Percentiles rank a stretch among this genome's conserved stretches.
Evolutionary conservation across 2,888 invertebrate genomes (phyloP).

Genomic region (Drosophila birchii): DNA sequence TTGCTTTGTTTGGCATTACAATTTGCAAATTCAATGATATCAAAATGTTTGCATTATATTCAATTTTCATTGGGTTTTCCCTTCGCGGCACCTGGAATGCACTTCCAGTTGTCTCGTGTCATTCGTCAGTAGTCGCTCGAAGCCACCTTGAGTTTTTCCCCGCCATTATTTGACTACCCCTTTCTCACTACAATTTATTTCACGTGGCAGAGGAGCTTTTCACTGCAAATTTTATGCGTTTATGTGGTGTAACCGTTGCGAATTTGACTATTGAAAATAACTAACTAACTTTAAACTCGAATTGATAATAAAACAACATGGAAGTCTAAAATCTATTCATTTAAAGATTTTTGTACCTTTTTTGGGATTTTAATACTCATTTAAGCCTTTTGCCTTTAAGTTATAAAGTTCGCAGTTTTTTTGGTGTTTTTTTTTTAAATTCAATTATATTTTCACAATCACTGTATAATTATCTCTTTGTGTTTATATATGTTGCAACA

Average conservation of each 20-base stretch:
- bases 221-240: neutral
- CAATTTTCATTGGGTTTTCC: conserved; percentile 8
- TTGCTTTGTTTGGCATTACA: conserved; percentile 10
- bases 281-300: neutral
- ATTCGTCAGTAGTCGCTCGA: conserved; percentile 9
- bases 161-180: neutral
- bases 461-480: no score
- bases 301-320: no score
- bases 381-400: no score
- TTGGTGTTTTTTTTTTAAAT: no score
- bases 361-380: no score
- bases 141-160: conserved; percentile 9
- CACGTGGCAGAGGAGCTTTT: conserved; percentile 4
- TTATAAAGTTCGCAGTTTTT: no score
- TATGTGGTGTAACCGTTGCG: neutral
- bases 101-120: conserved; percentile 22
- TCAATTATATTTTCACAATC: no score
- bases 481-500: no score
- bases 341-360: no score
- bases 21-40: conserved; percentile 17
- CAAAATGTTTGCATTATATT: conserved; percentile 12
- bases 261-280: neutral
- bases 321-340: no score
- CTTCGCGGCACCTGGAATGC: conserved; percentile 4
- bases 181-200: neutral